phyloP scores from a whole-genome alignment of 2,113 vertebrate species.

The Megaceryle torquata region DNA sequence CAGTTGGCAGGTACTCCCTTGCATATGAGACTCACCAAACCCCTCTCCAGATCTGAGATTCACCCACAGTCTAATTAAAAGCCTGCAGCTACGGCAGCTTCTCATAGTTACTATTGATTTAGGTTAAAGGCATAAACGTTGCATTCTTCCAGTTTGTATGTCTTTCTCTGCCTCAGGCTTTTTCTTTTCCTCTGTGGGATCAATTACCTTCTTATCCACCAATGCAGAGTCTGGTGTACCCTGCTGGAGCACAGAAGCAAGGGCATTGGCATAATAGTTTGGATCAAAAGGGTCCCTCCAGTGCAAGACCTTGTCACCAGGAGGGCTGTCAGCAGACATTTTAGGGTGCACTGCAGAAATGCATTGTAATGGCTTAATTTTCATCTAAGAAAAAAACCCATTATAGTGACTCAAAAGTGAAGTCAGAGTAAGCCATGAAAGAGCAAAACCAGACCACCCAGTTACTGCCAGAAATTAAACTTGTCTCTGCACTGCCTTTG shows the following conservation, averaged over 20 bases:
- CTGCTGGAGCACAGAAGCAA: background rate
- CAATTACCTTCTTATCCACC: slow-evolving; percentile 14
- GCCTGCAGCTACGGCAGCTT: background rate
- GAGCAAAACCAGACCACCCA: background rate
- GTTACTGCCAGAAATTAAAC: background rate
- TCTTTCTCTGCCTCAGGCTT: slow-evolving; percentile 5
- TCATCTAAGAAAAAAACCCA: background rate
- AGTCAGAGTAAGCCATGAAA: background rate
- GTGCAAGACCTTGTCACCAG: background rate
- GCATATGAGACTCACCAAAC: background rate
- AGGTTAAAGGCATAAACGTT: slow-evolving; percentile 3
- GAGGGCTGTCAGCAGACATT: background rate
- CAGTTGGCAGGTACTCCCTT: background rate
- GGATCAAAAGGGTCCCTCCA: background rate
- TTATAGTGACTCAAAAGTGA: background rate
- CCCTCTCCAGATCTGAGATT: background rate
- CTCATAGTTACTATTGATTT: slow-evolving; percentile 12
- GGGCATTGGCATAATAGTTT: background rate
- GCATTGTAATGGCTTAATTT: background rate
- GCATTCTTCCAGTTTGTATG: background rate
- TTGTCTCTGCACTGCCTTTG: background rate
- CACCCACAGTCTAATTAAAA: background rate
- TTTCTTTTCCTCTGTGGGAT: slow-evolving; percentile 37
- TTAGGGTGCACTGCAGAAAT: background rate
- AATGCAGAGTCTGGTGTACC: background rate